Evolutionary conservation across 2,113 vertebrate species (phyloP).

Genomic region (Gobius niger): DNA sequence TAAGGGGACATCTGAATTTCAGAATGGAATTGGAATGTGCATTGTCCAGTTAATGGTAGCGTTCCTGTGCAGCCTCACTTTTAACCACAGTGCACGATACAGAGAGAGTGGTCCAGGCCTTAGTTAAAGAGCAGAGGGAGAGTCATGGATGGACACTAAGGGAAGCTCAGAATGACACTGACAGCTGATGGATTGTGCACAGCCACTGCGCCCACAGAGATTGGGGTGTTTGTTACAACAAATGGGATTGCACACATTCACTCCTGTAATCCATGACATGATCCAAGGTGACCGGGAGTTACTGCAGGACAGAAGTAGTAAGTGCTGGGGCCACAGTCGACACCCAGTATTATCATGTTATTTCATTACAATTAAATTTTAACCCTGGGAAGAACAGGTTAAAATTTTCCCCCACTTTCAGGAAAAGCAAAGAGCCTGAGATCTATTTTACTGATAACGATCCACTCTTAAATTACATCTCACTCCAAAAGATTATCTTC

Average conservation of each 20-base stretch:
- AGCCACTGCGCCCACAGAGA: constrained; percentile 39
- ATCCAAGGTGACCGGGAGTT: constrained; percentile 29
- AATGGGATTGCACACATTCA: constrained; percentile 55
- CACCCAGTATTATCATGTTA: too few species aligned
- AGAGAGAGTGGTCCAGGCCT: constrained; percentile 24
- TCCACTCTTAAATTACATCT: constrained; percentile 16
- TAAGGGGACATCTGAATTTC: too few species aligned
- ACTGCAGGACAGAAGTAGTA: constrained; percentile 19
- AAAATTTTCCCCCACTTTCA: constrained; percentile 9
- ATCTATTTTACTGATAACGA: constrained; percentile 29
- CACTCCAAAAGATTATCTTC: constrained; percentile 22
- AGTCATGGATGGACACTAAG: constrained; percentile 26
- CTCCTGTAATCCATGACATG: constrained; percentile 47
- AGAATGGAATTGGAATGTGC: too few species aligned
- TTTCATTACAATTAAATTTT: too few species aligned
- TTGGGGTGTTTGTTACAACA: constrained; percentile 54
- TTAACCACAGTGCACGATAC: constrained; percentile 22
- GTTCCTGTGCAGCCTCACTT: constrained; percentile 9
- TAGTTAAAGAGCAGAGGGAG: constrained; percentile 43
- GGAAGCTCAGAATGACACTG: constrained; percentile 44
- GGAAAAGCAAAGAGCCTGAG: not conserved
- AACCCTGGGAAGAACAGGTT: not conserved
- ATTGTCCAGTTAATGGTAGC: constrained; percentile 7
- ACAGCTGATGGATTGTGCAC: constrained; percentile 48
- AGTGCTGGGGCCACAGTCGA: too few species aligned